Base-by-base conservation (phyloP, 2,888 invertebrate genomes). In the Cacoxenus indagator region DNA sequence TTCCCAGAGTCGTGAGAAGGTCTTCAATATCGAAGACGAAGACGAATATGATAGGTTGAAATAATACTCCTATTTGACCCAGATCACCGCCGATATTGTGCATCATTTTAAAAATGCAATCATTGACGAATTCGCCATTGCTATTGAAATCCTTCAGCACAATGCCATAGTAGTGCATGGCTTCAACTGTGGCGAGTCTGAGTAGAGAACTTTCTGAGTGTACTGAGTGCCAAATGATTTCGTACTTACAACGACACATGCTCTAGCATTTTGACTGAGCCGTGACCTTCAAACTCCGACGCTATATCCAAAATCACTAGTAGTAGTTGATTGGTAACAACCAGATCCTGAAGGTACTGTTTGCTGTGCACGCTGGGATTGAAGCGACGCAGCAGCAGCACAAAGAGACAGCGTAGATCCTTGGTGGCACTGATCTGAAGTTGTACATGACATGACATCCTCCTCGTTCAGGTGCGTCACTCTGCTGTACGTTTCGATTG, bases 41-140 rank as follows among this genome's bases (percentile, higher is more conserved):
- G n/a, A n/a, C n/a, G n/a, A n/a, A n/a, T n/a, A 95, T 94, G 55
- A 90, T 90, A 0, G 95, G 93, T 85, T 95, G 95, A 78, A 93
- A 93, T n/a, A 95, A 89, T 0, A 92, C 90, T 4, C 91, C 90
- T 11, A 93, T 89, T 75, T 92, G 90, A 19, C 90, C 91, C 64
- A 94, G 88, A 82, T 94, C 94, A 0, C 95, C 95, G 9, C 92
- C 93, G 24, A 95, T 91, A 84, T 96, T 95, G 84, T 95, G 95
- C 94, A 96, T 94, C 91, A 95, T 90, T 0, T 94, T 95, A 76
- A 96, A 94, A 27, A 95, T 91, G 78, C 94, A 94, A 83, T 95
- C 93, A 81, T 95, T 95, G 1, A 95, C 92, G 75, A 91, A 92
- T 79, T 92, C 92, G 0, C 93, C 93, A 85, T 95, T 95, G 48